Evolutionary conservation across 2,797 vertebrate genomes (phyloP), one percentile per base, ranked within the genome.

Genomic region (Odontamblyopus rebecca): DNA sequence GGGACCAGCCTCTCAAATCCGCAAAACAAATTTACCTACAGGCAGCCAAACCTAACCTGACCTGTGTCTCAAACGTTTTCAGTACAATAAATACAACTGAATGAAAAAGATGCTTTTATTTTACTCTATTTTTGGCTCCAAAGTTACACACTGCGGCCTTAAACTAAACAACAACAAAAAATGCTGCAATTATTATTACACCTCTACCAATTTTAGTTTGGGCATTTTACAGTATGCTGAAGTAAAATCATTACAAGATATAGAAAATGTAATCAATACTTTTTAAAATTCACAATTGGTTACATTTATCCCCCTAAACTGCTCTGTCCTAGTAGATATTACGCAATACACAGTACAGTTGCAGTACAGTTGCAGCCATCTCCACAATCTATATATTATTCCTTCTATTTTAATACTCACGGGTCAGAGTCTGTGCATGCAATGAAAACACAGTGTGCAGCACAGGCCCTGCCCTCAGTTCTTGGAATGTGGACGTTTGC

Each of bases 381-480:
- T 48, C 3, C 16, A 23, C 11, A 23, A n/a, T 54, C 53, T 7
- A 54, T n/a, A 7, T n/a, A n/a, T 30, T 2, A 56, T 44, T 50
- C 30, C 70, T 70, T 35, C 18, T 19, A 6, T 15, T 18, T 32
- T 27, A 27, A 9, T 27, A 66, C 67, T 32, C 64, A 56, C 53
- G 23, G 19, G 51, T 53, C 19, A 54, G n/a, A n/a, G 54, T 57
- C 54, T 57, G 19, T 1, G 54, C 23, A 23, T 57, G 23, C 54
- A 57, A 12, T 26, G 13, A 53, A 68, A 67, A 54, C 18, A 67
- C 61, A 71, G 82, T 72, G 75, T n/a, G 41, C 38, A 86, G 74
- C 78, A 51, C 67, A 77, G 19, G 60, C 73, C 75, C 81, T 32
- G 69, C 76, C 75, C 72, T 59, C 0, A 67, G 78, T 76, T 75